Conservation (phyloP, 2,888 invertebrate species). For the Melangyna quadrimaculata region DNA sequence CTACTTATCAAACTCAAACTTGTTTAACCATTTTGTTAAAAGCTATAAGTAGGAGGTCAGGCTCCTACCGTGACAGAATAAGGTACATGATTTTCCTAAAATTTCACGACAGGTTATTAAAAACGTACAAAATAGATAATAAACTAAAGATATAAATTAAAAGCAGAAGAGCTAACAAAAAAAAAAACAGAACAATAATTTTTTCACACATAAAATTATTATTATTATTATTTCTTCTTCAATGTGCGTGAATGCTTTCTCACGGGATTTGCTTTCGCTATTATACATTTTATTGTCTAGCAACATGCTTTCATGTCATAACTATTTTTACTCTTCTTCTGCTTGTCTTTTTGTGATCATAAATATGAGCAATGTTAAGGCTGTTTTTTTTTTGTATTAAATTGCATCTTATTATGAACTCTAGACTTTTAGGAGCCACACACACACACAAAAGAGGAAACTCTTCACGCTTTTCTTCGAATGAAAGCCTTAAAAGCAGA, state of each 20-base stretch:
- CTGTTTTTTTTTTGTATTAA: constrained; percentile 1
- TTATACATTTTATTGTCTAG: constrained; percentile 20
- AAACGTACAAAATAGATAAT: neutral
- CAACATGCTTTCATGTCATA: constrained; percentile 22
- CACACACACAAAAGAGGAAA: constrained; percentile 13
- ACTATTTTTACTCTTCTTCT: constrained; percentile 23
- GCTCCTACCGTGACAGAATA: constrained; percentile 9
- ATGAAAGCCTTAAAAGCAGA: constrained; percentile 45
- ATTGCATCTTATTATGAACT: constrained; percentile 42
- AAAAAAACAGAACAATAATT: constrained; percentile 8
- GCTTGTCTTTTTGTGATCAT: constrained; percentile 32
- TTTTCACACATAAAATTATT: constrained; percentile 67
- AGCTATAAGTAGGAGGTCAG: no score
- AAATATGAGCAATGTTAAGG: constrained; percentile 51
- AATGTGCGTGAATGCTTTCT: constrained; percentile 66
- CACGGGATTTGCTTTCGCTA: constrained; percentile 58
- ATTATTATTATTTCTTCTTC: neutral
- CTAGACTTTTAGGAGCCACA: constrained; percentile 61
- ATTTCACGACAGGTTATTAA: neutral
- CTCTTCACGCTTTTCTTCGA: constrained; percentile 47
- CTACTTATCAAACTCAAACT: no score
- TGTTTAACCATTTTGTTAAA: neutral
- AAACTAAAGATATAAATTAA: neutral
- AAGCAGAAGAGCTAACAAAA: neutral
- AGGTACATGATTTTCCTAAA: neutral